Percentiles rank a stretch among this genome's conserved stretches.
phyloP scores from a whole-genome alignment of 2,113 vertebrate species.

The Amphiprion ocellaris region DNA sequence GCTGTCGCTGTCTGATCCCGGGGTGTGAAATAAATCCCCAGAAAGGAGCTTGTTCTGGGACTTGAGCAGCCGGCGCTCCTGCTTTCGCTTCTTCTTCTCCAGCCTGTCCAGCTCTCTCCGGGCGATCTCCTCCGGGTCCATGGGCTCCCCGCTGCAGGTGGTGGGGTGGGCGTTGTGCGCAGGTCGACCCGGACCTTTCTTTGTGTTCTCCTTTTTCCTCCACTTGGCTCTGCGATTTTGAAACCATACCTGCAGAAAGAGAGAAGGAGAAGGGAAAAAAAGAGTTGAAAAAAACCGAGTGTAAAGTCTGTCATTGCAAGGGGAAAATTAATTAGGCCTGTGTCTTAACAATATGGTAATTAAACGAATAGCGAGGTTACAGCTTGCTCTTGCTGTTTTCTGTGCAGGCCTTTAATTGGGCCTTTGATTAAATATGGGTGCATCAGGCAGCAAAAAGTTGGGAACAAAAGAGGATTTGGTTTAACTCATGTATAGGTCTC shows the following conservation, averaged over 20 bases:
- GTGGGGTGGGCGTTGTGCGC: constrained; percentile 98
- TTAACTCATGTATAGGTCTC: neutral
- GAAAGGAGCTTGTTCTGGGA: constrained; percentile 89
- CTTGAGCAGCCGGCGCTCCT: constrained; percentile 94
- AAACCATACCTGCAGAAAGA: constrained; percentile 94
- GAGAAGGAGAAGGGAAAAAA: constrained; percentile 11
- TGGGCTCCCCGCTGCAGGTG: constrained; percentile 98
- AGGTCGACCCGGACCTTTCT: constrained; percentile 96
- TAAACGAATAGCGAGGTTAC: constrained; percentile 38
- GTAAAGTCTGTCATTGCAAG: constrained; percentile 22
- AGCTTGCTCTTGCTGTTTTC: constrained; percentile 14
- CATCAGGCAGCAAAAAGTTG: constrained; percentile 17
- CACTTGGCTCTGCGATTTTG: constrained; percentile 99
- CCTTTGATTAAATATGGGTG: constrained; percentile 25
- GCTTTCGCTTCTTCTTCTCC: constrained; percentile 98
- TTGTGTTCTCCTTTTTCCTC: constrained; percentile 99
- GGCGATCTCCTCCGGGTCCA: constrained; percentile 98
- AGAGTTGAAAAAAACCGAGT: constrained; percentile 19
- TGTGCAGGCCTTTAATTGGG: constrained; percentile 44
- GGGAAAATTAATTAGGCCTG: constrained; percentile 19
- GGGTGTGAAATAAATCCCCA: constrained; percentile 92
- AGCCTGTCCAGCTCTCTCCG: constrained; percentile 93
- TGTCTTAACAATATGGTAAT: constrained; percentile 47
- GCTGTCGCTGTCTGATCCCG: constrained; percentile 98
- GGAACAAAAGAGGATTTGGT: neutral